Evolutionary conservation across 2,888 invertebrate genomes (phyloP).

Genomic region (Zeuzera pyrina): DNA sequence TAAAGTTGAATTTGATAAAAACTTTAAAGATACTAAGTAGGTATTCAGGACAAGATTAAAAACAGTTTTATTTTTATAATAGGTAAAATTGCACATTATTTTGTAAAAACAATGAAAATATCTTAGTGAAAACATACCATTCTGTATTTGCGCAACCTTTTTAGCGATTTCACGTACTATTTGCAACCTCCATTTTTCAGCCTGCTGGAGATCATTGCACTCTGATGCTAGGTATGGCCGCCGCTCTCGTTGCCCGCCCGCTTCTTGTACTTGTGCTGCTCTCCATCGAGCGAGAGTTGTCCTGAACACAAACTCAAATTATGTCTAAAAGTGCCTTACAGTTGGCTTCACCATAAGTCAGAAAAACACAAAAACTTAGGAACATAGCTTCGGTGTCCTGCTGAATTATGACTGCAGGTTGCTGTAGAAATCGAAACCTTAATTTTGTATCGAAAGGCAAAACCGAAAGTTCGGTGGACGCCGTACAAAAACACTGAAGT

Average conservation of each 20-base stretch:
- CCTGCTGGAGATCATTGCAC: conserved; percentile 91
- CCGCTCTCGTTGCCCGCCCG: conserved; percentile 89
- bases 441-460: no score
- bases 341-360: no score
- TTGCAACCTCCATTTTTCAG: conserved; percentile 97
- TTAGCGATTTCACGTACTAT: conserved; percentile 98
- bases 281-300: conserved; percentile 99
- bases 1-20: not conserved
- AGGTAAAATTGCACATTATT: conserved; percentile 10
- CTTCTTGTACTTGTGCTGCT: conserved; percentile 94
- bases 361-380: no score
- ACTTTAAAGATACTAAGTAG: not conserved
- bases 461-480: no score
- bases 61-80: not conserved
- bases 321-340: not conserved
- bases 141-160: conserved; percentile 99
- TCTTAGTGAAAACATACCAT: conserved; percentile 71
- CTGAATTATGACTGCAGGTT: no score
- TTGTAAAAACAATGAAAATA: not conserved
- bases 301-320: conserved; percentile 75
- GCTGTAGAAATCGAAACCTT: no score
- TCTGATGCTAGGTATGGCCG: conserved; percentile 96
- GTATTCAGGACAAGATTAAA: not conserved
- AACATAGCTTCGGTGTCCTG: no score
- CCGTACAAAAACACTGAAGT: no score